Conservation (phyloP, 2,797 vertebrate genomes). For the Notoglanidium macrostoma region DNA sequence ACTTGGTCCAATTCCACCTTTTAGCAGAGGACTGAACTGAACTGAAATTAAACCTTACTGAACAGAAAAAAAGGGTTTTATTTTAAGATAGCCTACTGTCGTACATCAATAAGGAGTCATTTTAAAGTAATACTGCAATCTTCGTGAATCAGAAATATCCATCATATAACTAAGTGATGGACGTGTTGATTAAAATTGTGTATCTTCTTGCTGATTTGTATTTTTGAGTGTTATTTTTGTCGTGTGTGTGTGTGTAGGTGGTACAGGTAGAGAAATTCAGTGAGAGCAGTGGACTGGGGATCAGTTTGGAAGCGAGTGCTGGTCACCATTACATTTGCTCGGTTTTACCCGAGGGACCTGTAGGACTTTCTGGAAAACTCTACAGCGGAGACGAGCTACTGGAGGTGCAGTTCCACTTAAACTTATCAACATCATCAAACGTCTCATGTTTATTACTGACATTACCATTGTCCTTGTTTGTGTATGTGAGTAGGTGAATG, state of each 20-base stretch:
- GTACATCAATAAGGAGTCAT: not conserved
- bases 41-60: not conserved
- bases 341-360: conserved; percentile 92
- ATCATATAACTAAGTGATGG: not conserved
- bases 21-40: not conserved
- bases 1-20: not conserved
- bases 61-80: not conserved
- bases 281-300: conserved; percentile 92
- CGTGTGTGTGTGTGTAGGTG: conserved; percentile 74
- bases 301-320: conserved; percentile 89
- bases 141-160: not conserved
- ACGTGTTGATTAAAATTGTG: not conserved
- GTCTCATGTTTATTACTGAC: not conserved
- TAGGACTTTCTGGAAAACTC: conserved; percentile 87
- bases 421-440: not conserved
- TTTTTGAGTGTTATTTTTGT: not conserved
- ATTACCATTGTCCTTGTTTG: not conserved
- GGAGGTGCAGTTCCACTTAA: conserved; percentile 74
- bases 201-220: not conserved
- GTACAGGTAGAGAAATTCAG: conserved; percentile 92
- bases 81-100: not conserved
- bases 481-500: conserved; percentile 83
- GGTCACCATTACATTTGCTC: conserved; percentile 96
- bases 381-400: conserved; percentile 94
- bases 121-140: not conserved